These are phyloP conservation scores for Drosophila bocki DNA, from an alignment of 1,140 invertebrate species.

Conservation along the genomic window DNA sequence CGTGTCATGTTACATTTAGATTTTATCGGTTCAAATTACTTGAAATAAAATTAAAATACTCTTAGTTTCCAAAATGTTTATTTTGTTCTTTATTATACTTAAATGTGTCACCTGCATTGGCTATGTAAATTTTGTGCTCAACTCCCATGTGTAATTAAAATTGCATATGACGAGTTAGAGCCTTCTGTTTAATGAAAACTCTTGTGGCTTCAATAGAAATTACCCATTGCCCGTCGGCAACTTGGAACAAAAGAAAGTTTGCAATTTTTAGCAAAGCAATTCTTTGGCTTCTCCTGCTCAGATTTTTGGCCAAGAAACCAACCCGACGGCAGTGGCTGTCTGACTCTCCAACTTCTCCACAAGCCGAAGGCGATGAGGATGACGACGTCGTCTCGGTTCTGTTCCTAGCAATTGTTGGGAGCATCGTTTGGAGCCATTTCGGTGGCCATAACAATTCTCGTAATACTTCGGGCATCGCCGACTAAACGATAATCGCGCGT, in stretches of 20 bases:
- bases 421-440: conserved; percentile 74
- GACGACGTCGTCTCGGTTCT: conserved; percentile 20
- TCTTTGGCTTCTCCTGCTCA: conserved; percentile 14
- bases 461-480: conserved; percentile 82
- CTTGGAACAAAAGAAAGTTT: conserved; percentile 14
- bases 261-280: background rate
- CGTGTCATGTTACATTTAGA: background rate
- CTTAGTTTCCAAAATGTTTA: background rate
- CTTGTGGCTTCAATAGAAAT: conserved; percentile 6
- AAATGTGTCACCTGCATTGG: fast-evolving
- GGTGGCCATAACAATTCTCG: conserved; percentile 81
- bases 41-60: no score
- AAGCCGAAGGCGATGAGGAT: conserved; percentile 45
- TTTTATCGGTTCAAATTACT: background rate
- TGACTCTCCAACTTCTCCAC: conserved; percentile 14
- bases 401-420: conserved; percentile 58
- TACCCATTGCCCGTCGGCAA: conserved; percentile 15
- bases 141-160: background rate
- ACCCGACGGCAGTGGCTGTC: conserved; percentile 12
- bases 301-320: conserved; percentile 14
- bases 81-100: background rate
- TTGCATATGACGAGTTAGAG: no score
- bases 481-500: conserved; percentile 83
- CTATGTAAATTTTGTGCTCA: background rate
- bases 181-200: conserved; percentile 7